Conservation (phyloP, 2,113 vertebrate genomes). For the Podiceps cristatus region DNA sequence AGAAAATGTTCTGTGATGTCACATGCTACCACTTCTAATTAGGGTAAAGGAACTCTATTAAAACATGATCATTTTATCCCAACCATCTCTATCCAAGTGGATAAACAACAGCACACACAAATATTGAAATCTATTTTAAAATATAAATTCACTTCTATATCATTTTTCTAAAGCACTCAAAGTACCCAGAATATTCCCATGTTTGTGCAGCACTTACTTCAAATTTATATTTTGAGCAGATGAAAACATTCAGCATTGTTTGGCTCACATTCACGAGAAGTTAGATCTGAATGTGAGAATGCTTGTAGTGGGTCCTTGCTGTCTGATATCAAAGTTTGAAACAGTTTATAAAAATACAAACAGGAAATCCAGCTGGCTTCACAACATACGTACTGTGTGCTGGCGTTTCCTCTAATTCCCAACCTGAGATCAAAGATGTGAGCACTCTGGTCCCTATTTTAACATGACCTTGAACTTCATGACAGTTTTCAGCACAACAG, state of each 20-base stretch:
- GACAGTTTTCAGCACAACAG: not conserved
- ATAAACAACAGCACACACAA: not conserved
- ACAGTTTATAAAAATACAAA: not conserved
- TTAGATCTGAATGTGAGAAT: not conserved
- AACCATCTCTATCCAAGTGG: not conserved
- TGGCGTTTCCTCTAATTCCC: not conserved
- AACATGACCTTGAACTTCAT: not conserved
- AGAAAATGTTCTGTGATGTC: not conserved
- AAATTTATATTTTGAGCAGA: not conserved
- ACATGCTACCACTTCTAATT: not conserved
- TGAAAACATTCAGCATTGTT: not conserved
- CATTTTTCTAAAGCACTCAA: not conserved
- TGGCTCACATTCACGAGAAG: not conserved
- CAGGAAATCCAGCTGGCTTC: not conserved
- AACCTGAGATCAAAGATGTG: not conserved
- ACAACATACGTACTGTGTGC: fast-evolving
- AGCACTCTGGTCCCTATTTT: not conserved
- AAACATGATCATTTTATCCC: not conserved
- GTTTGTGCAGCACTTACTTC: not conserved
- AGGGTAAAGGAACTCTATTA: fast-evolving
- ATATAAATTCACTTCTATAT: not conserved
- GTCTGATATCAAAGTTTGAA: not conserved
- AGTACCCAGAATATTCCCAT: not conserved
- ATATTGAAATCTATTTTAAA: not conserved
- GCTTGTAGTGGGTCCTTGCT: not conserved